Conservation (phyloP, 2,888 invertebrate species). For the Notocelia uddmanniana region DNA sequence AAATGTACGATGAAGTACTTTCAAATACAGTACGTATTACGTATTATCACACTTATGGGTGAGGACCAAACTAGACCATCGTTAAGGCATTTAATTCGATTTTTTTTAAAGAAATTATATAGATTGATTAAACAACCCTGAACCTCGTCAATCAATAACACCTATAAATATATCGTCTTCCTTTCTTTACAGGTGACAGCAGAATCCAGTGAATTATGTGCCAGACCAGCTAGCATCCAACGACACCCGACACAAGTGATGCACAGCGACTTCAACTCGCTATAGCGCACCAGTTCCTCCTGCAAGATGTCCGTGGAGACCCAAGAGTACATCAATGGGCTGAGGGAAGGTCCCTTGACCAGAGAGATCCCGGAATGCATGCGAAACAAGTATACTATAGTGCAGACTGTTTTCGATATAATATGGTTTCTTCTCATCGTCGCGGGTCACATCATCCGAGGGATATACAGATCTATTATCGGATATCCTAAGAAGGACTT, state of each 20-base stretch:
- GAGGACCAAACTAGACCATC: too few species aligned
- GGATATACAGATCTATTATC: conserved; percentile 86
- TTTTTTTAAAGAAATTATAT: too few species aligned
- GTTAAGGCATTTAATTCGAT: too few species aligned
- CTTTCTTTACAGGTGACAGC: conserved; percentile 35
- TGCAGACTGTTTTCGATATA: conserved; percentile 85
- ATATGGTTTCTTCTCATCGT: conserved; percentile 83
- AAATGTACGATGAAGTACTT: too few species aligned
- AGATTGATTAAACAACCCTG: too few species aligned
- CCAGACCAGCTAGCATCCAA: conserved; percentile 32
- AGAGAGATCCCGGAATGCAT: conserved; percentile 81
- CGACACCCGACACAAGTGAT: conserved; percentile 58
- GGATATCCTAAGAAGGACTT: conserved; percentile 89
- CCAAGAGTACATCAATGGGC: conserved; percentile 77
- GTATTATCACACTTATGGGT: too few species aligned
- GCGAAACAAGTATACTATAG: conserved; percentile 79
- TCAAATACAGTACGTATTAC: too few species aligned
- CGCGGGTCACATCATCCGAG: conserved; percentile 81
- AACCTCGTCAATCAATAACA: background rate
- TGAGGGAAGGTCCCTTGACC: conserved; percentile 76
- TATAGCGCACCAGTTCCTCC: conserved; percentile 58
- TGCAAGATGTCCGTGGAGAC: conserved; percentile 64
- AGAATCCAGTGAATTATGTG: conserved; percentile 40
- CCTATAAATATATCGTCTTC: background rate
- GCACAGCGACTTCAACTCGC: conserved; percentile 54